Conservation (phyloP, 2,113 vertebrate genomes). For the Theristicus caerulescens region DNA sequence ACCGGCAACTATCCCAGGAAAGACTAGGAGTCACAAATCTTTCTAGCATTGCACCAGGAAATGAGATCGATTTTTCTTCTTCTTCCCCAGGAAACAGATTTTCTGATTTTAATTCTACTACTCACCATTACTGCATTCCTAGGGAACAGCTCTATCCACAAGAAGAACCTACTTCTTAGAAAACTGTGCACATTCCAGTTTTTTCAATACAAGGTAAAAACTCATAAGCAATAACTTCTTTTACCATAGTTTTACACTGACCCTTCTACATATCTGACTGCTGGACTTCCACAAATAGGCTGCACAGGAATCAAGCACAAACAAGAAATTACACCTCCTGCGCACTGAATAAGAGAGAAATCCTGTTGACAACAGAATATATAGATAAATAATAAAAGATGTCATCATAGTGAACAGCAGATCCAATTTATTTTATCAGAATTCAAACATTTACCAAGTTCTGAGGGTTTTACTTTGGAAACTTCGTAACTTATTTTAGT, state of each 20-base stretch:
- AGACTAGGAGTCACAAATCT: background rate
- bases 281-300: background rate
- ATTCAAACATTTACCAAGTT: background rate
- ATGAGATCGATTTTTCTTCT: background rate
- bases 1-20: background rate
- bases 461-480: background rate
- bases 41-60: background rate
- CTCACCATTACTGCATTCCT: background rate
- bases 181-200: background rate
- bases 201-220: background rate
- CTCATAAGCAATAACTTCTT: background rate
- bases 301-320: background rate
- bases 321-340: background rate
- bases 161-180: background rate
- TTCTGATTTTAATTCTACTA: background rate
- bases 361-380: background rate
- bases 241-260: background rate
- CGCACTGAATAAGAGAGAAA: background rate
- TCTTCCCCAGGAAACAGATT: background rate
- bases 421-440: background rate
- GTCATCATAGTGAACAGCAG: background rate
- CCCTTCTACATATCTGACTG: background rate
- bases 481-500: background rate
- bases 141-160: background rate
- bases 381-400: background rate